Conservation (phyloP, 1,140 invertebrate species). For the Drosophila sulfurigaster region DNA sequence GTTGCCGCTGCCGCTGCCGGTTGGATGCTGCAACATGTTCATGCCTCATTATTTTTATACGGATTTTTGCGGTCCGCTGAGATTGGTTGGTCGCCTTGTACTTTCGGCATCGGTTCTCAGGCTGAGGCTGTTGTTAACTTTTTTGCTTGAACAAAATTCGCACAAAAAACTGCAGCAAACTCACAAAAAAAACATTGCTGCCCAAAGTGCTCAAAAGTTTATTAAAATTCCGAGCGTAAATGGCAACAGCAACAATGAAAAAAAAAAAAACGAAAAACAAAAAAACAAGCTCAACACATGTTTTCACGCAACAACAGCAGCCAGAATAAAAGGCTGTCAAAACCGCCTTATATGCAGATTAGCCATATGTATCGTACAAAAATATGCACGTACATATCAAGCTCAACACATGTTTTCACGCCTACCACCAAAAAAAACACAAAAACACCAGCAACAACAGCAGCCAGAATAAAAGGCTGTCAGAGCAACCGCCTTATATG, state of each 20-base stretch:
- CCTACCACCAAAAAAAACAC: constrained; percentile 58
- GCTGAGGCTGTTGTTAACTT: constrained; percentile 30
- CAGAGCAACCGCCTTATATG: constrained; percentile 74
- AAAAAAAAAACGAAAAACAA: constrained; percentile 26
- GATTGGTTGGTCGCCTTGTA: constrained; percentile 64
- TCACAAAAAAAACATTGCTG: constrained; percentile 13
- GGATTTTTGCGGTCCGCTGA: constrained; percentile 77
- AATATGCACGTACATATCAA: not conserved
- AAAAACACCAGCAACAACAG: constrained; percentile 7
- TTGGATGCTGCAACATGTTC: constrained; percentile 74
- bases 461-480: constrained; percentile 54
- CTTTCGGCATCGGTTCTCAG: constrained; percentile 63
- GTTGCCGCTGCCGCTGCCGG: constrained; percentile 29
- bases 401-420: constrained; percentile 72
- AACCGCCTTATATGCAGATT: constrained; percentile 79
- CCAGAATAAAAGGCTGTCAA: constrained; percentile 58
- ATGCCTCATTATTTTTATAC: constrained; percentile 84
- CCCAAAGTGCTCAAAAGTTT: constrained; percentile 64
- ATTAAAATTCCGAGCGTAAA: constrained; percentile 74
- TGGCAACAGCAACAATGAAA: constrained; percentile 36
- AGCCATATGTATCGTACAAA: constrained; percentile 53
- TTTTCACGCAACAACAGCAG: constrained; percentile 40
- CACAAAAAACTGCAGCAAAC: constrained; percentile 35
- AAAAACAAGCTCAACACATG: constrained; percentile 66
- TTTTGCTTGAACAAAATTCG: constrained; percentile 8